Evolutionary conservation across 1,140 invertebrate species (phyloP), one percentile per base, ranked within the genome.

Genomic region (Heterodera schachtii): DNA sequence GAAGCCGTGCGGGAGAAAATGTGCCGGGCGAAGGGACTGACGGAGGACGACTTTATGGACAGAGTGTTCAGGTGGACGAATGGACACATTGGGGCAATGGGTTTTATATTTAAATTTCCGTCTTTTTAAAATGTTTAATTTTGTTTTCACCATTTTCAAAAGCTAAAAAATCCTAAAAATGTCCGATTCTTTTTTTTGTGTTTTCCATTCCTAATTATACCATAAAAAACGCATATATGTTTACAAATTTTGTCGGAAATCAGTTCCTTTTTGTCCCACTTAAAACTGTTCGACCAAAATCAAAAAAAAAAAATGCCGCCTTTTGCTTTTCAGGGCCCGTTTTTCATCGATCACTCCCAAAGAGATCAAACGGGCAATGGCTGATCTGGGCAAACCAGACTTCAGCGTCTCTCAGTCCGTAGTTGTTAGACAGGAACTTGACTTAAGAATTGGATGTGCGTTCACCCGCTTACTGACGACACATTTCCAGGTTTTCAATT

Each of bases 311-410:
- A 31, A 31, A 31, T 31, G 31, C 0, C 31, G 1, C 31, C 31
- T 0, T 0, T 31, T 31, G 31, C 31, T 94, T 78, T 98, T 93
- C 90, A 92, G 98, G 81, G 97, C 98, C 0, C 93, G 93, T 85
- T 99, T 99, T 91, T 99, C 97, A 81, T 96, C 98, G 7, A 98
- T 99, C 77, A 98, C 98, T 19, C 95, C 97, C 9, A 95, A 95
- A 89, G 98, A 99, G 89, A 97, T 99, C 47, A 96, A 96, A 90
- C 92, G 93, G 69, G 98, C 97, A 0, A 95, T 99, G 93, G 92
- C 93, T n/a, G 94, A 93, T 87, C 91, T 99, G 11, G 93, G 92
- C 0, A 92, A 93, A 86, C 98, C 98, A 1, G 98, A 99, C 92
- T 94, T 97, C 91, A 98, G 98, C 92, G 96, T 99, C 91, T 94